Percentiles rank a stretch among this genome's conserved stretches.
Conservation (phyloP, 2,888 invertebrate species). For the Anticlea derivata region DNA sequence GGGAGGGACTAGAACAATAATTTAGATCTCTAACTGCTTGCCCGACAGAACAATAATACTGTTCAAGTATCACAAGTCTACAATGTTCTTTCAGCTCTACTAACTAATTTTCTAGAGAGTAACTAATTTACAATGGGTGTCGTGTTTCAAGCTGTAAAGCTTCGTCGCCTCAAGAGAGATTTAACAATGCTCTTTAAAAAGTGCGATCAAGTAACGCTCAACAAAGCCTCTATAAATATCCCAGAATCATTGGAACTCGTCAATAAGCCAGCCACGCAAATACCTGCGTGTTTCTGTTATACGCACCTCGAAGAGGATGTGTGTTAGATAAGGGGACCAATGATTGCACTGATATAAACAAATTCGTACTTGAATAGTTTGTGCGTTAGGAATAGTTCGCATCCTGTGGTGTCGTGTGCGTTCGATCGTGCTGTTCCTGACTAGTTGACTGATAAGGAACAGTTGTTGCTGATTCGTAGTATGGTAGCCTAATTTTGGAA, state of each 20-base stretch:
- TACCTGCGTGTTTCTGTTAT: conserved; percentile 22
- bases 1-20: conserved; percentile 3
- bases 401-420: conserved; percentile 52
- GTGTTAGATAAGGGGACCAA: conserved; percentile 36
- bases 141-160: conserved; percentile 19
- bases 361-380: conserved; percentile 47
- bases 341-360: conserved; percentile 44
- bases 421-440: conserved; percentile 46
- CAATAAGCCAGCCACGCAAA: conserved; percentile 5
- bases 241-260: conserved; percentile 1
- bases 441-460: conserved; percentile 61
- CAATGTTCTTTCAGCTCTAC: conserved; percentile 4
- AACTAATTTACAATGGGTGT: conserved; percentile 10
- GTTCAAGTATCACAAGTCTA: neutral
- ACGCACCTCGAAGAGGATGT: conserved; percentile 32
- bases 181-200: conserved; percentile 17
- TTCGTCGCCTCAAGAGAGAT: conserved; percentile 17
- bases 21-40: conserved; percentile 13
- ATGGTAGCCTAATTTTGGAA: conserved; percentile 47
- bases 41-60: conserved; percentile 6
- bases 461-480: conserved; percentile 45
- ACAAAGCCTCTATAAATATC: conserved; percentile 19
- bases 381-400: conserved; percentile 45
- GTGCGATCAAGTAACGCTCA: conserved; percentile 26
- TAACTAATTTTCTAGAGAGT: conserved; percentile 6